phyloP scores from a whole-genome alignment of 2,797 vertebrate species.

The Lutjanus argentimaculatus region DNA sequence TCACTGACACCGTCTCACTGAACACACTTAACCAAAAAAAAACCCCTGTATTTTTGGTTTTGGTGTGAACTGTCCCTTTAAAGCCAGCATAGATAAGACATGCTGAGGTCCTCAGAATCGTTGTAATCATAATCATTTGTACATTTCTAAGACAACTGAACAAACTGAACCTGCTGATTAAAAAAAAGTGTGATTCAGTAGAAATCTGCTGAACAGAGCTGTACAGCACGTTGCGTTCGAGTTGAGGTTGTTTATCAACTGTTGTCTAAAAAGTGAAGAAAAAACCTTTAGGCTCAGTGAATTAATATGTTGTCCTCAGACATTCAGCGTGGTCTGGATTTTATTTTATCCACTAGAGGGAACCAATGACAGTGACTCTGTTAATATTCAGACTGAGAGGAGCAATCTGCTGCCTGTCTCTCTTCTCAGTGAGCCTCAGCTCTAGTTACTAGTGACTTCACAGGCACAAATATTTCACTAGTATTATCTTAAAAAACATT shows the following conservation, averaged over 20 bases:
- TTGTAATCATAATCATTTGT: too few relatives aligned
- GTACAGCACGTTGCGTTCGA: not conserved
- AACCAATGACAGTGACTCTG: constrained; percentile 34
- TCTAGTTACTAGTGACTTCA: not conserved
- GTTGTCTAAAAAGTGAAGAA: not conserved
- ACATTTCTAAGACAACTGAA: not conserved
- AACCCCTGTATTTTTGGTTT: too few relatives aligned
- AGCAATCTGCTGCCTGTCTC: not conserved
- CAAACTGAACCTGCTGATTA: not conserved
- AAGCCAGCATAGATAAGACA: not conserved
- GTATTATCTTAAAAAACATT: too few relatives aligned
- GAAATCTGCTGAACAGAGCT: not conserved
- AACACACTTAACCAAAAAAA: too few relatives aligned
- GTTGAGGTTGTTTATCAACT: constrained; percentile 1
- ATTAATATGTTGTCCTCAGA: not conserved
- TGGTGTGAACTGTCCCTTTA: not conserved
- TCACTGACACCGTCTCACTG: too few relatives aligned
- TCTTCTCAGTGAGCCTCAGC: not conserved
- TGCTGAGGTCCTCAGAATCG: not conserved
- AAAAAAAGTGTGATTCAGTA: not conserved
- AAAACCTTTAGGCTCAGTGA: not conserved
- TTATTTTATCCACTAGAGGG: constrained; percentile 66
- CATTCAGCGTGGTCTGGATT: not conserved
- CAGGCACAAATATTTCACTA: not conserved
- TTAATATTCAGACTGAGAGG: not conserved